Conservation (phyloP, 2,888 invertebrate species). For the Chalcis sispes region DNA sequence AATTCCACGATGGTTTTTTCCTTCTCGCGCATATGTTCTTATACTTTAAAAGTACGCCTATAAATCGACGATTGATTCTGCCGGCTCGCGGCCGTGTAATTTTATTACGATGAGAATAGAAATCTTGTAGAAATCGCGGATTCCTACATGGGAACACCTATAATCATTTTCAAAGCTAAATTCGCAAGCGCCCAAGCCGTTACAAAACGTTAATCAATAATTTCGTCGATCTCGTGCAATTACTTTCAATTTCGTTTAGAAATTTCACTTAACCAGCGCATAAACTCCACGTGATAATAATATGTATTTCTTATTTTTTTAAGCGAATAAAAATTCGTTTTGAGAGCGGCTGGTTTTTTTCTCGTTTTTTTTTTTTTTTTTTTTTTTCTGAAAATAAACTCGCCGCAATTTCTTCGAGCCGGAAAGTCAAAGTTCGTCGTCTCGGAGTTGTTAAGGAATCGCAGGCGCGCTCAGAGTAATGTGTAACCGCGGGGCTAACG, state of each 20-base stretch:
- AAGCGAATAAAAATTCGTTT: no score
- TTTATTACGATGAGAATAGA: conserved; percentile 31
- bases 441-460: background rate
- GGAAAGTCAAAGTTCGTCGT: conserved; percentile 12
- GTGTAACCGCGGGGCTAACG: background rate
- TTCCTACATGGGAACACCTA: conserved; percentile 26
- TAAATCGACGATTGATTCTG: no score
- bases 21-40: background rate
- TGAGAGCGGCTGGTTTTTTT: no score
- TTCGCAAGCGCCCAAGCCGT: background rate
- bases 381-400: no score
- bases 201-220: conserved; percentile 52
- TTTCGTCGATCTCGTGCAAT: conserved; percentile 30
- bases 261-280: conserved; percentile 27
- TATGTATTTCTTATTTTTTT: no score
- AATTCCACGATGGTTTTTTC: background rate
- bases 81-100: conserved; percentile 10
- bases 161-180: conserved; percentile 30
- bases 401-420: conserved; percentile 4
- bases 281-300: background rate
- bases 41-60: no score
- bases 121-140: conserved; percentile 48
- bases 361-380: no score
- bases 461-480: background rate
- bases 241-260: conserved; percentile 32